phyloP scores from a whole-genome alignment of 2,888 invertebrate genomes.

The Caenorhabditis sp. region DNA sequence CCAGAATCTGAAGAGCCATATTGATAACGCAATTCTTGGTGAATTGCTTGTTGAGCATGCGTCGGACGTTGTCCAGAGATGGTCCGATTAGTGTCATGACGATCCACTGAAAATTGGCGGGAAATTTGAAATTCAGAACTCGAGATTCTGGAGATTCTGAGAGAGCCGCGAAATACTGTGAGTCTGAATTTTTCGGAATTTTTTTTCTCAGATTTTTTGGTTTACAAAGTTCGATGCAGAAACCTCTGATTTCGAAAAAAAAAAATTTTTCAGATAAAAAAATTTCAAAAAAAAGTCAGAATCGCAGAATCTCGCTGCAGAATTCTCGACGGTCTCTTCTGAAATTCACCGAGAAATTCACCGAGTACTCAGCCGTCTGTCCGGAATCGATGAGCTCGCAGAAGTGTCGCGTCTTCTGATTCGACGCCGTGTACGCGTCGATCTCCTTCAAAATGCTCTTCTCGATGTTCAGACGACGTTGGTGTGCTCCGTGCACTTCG shows the following conservation, averaged over 20 bases:
- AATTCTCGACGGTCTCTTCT: too few species aligned
- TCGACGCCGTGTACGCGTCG: conserved; percentile 21
- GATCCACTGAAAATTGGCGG: conserved; percentile 56
- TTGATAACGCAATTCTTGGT: conserved; percentile 50
- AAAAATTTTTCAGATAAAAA: neutral
- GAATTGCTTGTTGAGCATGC: conserved; percentile 48
- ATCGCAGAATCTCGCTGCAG: too few species aligned
- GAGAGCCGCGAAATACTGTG: neutral
- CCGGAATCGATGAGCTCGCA: conserved; percentile 58
- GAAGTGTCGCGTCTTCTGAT: conserved; percentile 44
- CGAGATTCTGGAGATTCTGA: neutral
- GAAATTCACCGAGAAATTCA: conserved; percentile 16
- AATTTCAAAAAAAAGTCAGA: too few species aligned
- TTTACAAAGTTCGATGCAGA: too few species aligned
- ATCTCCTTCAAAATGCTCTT: conserved; percentile 52
- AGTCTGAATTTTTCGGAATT: neutral
- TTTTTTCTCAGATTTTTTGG: too few species aligned
- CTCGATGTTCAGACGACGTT: conserved; percentile 50
- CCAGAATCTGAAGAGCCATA: conserved; percentile 56
- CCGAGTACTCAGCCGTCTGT: conserved; percentile 33
- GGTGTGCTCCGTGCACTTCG: conserved; percentile 26
- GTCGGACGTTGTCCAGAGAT: conserved; percentile 55
- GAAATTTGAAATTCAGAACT: neutral
- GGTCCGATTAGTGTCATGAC: conserved; percentile 65
- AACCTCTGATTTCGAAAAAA: too few species aligned